phyloP scores from a whole-genome alignment of 2,888 invertebrate species.

The Pyralis farinalis region DNA sequence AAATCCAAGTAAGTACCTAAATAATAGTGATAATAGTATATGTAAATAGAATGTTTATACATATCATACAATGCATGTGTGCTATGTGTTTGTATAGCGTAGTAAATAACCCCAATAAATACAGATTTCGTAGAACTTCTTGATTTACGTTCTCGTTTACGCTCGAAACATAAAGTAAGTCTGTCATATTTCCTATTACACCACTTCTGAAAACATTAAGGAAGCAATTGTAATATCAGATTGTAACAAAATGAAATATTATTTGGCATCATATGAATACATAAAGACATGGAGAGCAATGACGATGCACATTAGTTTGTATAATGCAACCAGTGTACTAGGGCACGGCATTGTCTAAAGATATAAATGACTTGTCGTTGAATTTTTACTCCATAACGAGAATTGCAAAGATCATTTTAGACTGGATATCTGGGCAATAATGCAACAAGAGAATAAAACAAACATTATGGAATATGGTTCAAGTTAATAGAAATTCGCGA shows the following conservation, averaged over 20 bases:
- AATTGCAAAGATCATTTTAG: conserved; percentile 45
- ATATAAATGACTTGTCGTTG: conserved; percentile 32
- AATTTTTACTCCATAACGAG: conserved; percentile 30
- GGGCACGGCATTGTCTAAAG: conserved; percentile 37
- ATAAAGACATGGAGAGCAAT: conserved; percentile 6
- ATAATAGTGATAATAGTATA: no score
- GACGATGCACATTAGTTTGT: conserved; percentile 14
- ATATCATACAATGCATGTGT: no score
- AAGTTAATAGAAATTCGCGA: conserved; percentile 13
- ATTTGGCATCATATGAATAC: conserved; percentile 8
- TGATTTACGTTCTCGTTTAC: no score
- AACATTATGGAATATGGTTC: conserved; percentile 34
- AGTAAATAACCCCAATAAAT: no score
- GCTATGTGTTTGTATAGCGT: no score
- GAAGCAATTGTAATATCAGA: no score
- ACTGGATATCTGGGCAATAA: conserved; percentile 57
- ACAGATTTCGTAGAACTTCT: no score
- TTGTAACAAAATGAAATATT: conserved; percentile 4
- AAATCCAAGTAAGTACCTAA: no score
- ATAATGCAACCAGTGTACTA: conserved; percentile 29
- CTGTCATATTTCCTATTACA: no score
- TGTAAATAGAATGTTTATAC: no score
- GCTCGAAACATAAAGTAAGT: no score
- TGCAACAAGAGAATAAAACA: conserved; percentile 56
- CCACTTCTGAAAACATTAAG: no score